These are phyloP conservation scores for Apus apus DNA, from an alignment of 2,113 vertebrate species.

Conservation along the genomic window DNA sequence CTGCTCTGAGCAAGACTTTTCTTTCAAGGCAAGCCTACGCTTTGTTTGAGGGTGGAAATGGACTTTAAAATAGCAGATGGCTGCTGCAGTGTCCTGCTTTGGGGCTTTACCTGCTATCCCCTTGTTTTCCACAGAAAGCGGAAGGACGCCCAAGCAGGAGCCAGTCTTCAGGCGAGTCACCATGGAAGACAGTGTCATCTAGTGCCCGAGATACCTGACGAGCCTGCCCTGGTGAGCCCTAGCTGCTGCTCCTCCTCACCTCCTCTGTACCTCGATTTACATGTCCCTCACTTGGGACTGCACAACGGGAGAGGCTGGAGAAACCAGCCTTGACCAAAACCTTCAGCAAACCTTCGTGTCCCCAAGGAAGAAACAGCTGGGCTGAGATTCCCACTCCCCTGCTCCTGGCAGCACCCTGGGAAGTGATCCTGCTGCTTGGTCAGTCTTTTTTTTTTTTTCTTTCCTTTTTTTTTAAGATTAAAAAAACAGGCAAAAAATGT, in stretches of 20 bases:
- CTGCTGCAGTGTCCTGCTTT: background rate
- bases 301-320: accelerated
- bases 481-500: background rate
- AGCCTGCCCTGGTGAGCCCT: background rate
- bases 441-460: accelerated
- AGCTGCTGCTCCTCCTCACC: background rate
- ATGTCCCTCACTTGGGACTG: background rate
- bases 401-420: accelerated
- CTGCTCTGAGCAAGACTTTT: background rate
- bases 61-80: background rate
- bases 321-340: background rate
- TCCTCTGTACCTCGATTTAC: constrained; percentile 24
- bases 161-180: constrained; percentile 60
- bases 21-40: background rate
- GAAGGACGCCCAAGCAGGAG: constrained; percentile 52
- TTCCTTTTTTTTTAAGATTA: background rate
- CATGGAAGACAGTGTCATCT: constrained; percentile 72
- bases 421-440: background rate
- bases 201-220: accelerated
- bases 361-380: background rate
- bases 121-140: constrained; percentile 52
- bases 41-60: background rate
- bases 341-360: background rate
- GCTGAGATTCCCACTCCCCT: background rate
- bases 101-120: background rate